Base-by-base conservation (phyloP, 2,888 invertebrate species). In the Lasius platythorax region DNA sequence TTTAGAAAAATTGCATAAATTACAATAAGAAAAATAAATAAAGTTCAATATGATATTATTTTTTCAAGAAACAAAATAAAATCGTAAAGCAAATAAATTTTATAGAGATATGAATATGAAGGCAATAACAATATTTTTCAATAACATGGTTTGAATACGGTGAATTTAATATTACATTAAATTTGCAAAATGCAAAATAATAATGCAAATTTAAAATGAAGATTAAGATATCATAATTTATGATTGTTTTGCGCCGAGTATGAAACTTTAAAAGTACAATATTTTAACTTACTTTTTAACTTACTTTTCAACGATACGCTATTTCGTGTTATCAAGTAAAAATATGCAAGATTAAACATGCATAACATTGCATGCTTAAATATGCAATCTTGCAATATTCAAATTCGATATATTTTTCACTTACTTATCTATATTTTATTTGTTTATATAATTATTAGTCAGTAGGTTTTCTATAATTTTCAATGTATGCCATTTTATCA, bases 361-460 rank as follows among this genome's bases (percentile, higher is more conserved):
- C 18, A 15, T 63, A 18, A 6, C 5, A 18, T 53, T 53, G n/a
- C 6, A 63, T 18, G 37, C 1, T 64, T n/a, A 40, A 64, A 40
- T 5, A 8, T 23, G 23, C 23, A 66, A 23, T 66, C 40, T 23
- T 66, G 9, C 37, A 66, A 37, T 66, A 66, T 66, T 66, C 3
- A 66, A 40, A 43, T 66, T 43, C 37, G 15, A 40, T 37, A 3
- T 5, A 40, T 40, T 40, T 0, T 18, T n/a, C 23, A 66, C 23
- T 40, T 66, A 23, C 23, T 66, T 66, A 66, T 43, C 64, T 37
- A n/a, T n/a, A 37, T 64, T 0, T 12, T 66, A 66, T 37, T 23
- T 15, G 23, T 66, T 66, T 66, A 37, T 40, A 66, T 40, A 66
- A 66, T 66, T 66, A 66, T 40, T 12, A 66, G 8, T 6, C 3